Base-by-base conservation (phyloP, 2,797 vertebrate genomes). In the Melanotaenia pygmaea region DNA sequence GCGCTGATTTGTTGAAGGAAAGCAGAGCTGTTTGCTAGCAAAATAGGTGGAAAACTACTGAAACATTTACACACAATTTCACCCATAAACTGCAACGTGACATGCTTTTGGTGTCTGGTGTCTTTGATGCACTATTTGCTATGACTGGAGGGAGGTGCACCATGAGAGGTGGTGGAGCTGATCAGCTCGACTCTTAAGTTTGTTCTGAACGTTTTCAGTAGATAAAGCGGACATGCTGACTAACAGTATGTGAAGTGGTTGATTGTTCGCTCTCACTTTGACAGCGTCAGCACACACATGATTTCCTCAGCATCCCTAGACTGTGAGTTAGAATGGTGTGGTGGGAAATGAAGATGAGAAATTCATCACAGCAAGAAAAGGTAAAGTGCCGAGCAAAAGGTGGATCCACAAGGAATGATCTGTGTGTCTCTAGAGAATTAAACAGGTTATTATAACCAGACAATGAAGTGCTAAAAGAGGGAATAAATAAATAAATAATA, bases 341-440 rank as follows among this genome's bases (percentile, higher is more conserved):
- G 20, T 50, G 47, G 47, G 47, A 50, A 4, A 22, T 50, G 18
- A 82, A 38, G 20, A 76, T 22, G 47, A 20, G 47, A 50, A 50
- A 50, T 50, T 67, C 59, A 77, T 38, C 56, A 72, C 45, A 75
- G 59, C 38, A 82, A 63, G 51, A 63, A 20, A 45, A 5, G 45
- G 45, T 47, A 9, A 68, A 51, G 73, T 77, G 71, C 13, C 80
- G 82, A 74, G 83, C 58, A 6, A 35, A 61, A 76, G 35, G 66
- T 20, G n/a, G 61, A 68, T 26, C 56, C 38, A 35, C n/a, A 51
- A 59, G 64, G 35, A 61, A 3, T 3, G 14, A 51, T 62, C 28
- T 38, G 43, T 43, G 37, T 24, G 28, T 18, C 3, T 66, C 13
- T 24, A n/a, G 22, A 69, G 40, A 72, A 63, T 63, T 37, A 24